Conservation (phyloP, 2,113 vertebrate species). For the Monarcha castaneiventris region DNA sequence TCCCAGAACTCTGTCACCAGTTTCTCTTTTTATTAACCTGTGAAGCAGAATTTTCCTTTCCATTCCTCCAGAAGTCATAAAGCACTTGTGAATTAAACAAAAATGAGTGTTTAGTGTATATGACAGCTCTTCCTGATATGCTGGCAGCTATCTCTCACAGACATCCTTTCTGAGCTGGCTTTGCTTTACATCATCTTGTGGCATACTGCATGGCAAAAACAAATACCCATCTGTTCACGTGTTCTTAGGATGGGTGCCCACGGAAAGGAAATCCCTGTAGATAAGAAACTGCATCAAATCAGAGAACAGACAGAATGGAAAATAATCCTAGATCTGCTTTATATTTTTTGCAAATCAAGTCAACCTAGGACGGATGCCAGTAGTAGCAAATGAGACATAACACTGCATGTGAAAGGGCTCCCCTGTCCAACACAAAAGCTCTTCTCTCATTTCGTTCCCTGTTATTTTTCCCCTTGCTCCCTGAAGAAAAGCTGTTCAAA, state of each 20-base stretch:
- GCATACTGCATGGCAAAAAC: neutral
- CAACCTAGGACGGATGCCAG: neutral
- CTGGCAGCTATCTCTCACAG: neutral
- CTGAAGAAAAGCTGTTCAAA: neutral
- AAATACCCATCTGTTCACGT: neutral
- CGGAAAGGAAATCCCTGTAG: neutral
- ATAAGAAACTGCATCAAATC: neutral
- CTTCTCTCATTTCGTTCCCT: neutral
- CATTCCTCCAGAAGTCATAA: neutral
- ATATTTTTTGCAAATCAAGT: neutral
- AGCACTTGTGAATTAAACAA: neutral
- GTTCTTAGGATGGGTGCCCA: neutral
- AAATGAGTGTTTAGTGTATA: neutral
- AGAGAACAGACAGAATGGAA: neutral
- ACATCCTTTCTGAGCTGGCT: neutral
- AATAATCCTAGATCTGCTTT: neutral
- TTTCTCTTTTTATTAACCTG: neutral
- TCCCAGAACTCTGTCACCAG: neutral
- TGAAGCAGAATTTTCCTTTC: neutral
- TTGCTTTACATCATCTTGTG: neutral
- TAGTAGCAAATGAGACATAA: neutral
- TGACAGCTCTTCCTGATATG: neutral
- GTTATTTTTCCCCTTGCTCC: neutral
- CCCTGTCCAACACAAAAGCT: neutral
- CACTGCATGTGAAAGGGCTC: neutral